phyloP scores from a whole-genome alignment of 1,140 invertebrate genomes.

The Tetramorium simillimum region DNA sequence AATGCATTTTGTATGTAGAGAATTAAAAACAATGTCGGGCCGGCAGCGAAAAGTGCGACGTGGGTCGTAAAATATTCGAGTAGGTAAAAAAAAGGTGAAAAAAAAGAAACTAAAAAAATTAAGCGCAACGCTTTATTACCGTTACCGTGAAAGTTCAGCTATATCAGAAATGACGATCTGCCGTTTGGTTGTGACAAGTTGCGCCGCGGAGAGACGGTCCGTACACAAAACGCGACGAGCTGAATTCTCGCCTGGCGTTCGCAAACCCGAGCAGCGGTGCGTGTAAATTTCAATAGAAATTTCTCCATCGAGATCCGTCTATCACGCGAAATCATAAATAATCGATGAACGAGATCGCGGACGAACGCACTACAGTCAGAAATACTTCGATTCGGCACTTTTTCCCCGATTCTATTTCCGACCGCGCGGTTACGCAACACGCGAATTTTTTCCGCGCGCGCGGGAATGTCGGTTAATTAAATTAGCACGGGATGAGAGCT shows the following conservation, averaged over 20 bases:
- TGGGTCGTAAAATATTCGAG: constrained; percentile 10
- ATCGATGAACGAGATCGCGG: constrained; percentile 55
- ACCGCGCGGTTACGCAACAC: not conserved
- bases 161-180: constrained; percentile 32
- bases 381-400: constrained; percentile 48
- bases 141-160: constrained; percentile 31
- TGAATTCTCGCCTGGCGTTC: constrained; percentile 20
- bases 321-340: constrained; percentile 54
- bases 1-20: constrained; percentile 32
- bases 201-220: not conserved
- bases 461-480: constrained; percentile 19
- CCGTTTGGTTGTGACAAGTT: constrained; percentile 46
- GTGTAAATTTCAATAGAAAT: constrained; percentile 46
- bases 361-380: constrained; percentile 2
- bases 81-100: too few species aligned
- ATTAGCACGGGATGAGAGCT: constrained; percentile 23
- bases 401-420: constrained; percentile 3
- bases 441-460: constrained; percentile 15
- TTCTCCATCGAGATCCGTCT: not conserved
- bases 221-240: constrained; percentile 34
- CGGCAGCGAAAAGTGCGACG: not conserved
- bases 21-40: constrained; percentile 33
- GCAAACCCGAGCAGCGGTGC: not conserved
- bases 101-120: not conserved
- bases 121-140: constrained; percentile 32